These are phyloP conservation scores for Amblyopsis hoosieri DNA, from an alignment of 2,797 vertebrate genomes.

Conservation along the genomic window DNA sequence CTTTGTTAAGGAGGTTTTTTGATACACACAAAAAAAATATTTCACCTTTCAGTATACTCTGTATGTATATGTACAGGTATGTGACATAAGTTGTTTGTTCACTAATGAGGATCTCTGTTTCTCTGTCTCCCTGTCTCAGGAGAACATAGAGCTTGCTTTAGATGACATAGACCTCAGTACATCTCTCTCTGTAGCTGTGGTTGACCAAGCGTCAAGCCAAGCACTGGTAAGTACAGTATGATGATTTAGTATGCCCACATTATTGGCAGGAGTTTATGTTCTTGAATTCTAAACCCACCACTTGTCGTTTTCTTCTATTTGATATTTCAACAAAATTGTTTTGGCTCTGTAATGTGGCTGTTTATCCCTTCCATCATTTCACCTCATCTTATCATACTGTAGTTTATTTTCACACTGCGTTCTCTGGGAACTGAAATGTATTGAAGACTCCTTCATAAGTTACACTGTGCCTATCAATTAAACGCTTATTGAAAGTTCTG, in stretches of 20 bases:
- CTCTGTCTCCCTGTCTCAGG: slow-evolving; percentile 75
- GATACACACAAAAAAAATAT: too few relatives aligned
- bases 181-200: slow-evolving; percentile 84
- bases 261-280: neutral
- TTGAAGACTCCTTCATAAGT: slow-evolving; percentile 6
- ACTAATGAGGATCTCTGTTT: slow-evolving; percentile 26
- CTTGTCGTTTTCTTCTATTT: too few relatives aligned
- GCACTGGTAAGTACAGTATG: slow-evolving; percentile 82
- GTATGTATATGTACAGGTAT: too few relatives aligned
- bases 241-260: neutral
- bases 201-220: slow-evolving; percentile 94
- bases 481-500: neutral
- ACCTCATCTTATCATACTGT: too few relatives aligned
- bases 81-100: too few relatives aligned
- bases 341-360: too few relatives aligned
- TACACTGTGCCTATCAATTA: neutral
- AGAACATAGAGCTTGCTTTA: slow-evolving; percentile 91
- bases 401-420: too few relatives aligned
- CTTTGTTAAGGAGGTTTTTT: too few relatives aligned
- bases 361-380: too few relatives aligned
- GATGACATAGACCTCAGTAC: slow-evolving; percentile 85
- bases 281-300: neutral
- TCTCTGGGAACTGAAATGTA: neutral
- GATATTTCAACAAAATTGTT: too few relatives aligned
- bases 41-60: too few relatives aligned